These are phyloP conservation scores for Propithecus deckenii DNA, from an alignment of 2,797 vertebrate genomes.

Conservation along the genomic window DNA sequence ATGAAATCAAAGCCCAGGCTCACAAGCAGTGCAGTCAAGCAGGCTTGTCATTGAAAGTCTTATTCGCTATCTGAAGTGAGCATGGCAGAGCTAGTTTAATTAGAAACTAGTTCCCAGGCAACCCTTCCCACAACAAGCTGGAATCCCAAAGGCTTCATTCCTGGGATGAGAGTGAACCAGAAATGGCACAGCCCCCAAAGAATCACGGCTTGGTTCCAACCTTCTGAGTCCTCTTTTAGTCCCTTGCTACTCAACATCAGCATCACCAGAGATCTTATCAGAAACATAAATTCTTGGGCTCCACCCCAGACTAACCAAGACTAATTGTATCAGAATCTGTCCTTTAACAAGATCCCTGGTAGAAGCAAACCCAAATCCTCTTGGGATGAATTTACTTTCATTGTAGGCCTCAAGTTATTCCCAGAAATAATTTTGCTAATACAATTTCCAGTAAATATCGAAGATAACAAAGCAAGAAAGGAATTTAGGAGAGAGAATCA, in stretches of 20 bases:
- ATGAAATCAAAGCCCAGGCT: background rate
- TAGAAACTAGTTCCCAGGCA: constrained; percentile 67
- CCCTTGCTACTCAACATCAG: background rate
- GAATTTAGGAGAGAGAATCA: background rate
- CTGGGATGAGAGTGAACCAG: background rate
- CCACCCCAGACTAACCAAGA: background rate
- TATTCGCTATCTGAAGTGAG: constrained; percentile 78
- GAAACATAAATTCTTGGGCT: background rate
- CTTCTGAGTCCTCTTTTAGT: background rate
- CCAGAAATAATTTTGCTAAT: background rate
- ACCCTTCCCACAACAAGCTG: background rate
- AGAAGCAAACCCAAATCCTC: background rate
- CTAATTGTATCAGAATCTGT: background rate
- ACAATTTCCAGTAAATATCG: background rate
- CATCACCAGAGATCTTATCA: background rate
- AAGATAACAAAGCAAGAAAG: background rate
- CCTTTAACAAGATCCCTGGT: background rate
- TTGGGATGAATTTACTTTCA: background rate
- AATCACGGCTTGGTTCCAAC: background rate
- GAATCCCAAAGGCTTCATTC: background rate
- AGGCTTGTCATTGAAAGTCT: constrained; percentile 66
- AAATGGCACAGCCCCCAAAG: background rate
- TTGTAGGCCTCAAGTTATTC: background rate
- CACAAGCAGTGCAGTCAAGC: constrained; percentile 24
- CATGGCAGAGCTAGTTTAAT: constrained; percentile 70